Conservation (phyloP, 2,113 vertebrate species). For the Microcebus tavaratra region DNA sequence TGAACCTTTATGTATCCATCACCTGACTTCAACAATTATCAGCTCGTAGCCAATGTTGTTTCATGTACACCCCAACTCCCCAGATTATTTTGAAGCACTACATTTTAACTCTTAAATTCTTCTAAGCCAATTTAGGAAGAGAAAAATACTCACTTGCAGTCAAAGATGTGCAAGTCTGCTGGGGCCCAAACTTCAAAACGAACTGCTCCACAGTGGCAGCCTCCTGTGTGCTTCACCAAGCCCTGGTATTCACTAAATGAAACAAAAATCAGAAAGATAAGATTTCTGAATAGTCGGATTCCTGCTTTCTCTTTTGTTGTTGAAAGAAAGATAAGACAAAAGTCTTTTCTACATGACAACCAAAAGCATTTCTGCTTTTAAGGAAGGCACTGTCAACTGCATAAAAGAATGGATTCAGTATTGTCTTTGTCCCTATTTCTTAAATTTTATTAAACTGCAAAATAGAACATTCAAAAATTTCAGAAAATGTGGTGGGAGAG, state of each 20-base stretch:
- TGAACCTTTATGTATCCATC: background rate
- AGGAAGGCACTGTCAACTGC: background rate
- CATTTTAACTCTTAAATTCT: background rate
- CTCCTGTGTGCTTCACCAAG: slow-evolving; percentile 93
- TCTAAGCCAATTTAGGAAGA: background rate
- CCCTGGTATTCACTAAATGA: slow-evolving; percentile 86
- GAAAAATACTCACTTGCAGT: slow-evolving; percentile 93
- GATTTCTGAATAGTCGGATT: background rate
- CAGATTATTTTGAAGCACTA: background rate
- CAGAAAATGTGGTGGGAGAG: background rate
- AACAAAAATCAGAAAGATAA: slow-evolving; percentile 38
- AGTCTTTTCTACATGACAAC: background rate
- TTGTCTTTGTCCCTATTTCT: background rate
- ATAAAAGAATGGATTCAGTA: background rate
- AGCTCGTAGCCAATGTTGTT: background rate
- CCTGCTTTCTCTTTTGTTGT: background rate
- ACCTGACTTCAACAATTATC: background rate
- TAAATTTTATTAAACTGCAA: background rate
- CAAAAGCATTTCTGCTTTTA: background rate
- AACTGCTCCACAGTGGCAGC: slow-evolving; percentile 95
- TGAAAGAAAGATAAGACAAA: background rate
- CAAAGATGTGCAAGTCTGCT: slow-evolving; percentile 92
- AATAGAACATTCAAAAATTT: slow-evolving; percentile 1
- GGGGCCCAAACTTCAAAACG: slow-evolving; percentile 93
- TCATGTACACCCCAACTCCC: background rate